Base-by-base conservation (phyloP, 2,797 vertebrate species). In the Aldrovandia affinis region DNA sequence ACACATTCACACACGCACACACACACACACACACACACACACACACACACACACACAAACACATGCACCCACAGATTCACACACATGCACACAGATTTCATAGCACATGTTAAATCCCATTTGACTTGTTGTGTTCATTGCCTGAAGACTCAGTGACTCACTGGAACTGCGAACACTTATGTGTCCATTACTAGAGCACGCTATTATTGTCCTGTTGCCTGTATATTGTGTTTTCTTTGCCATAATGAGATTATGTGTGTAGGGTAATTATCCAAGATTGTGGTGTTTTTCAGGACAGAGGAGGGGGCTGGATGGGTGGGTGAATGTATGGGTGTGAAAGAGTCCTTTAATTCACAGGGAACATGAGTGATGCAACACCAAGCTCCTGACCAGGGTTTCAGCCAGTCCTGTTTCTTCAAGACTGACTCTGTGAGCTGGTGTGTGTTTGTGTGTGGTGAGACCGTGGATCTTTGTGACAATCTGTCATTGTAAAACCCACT, bases 401-500 rank as follows among this genome's bases (percentile, higher is more conserved):
- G 33, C 4, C 63, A 65, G 2, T 57, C 2, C 10, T 5, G 61
- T 30, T 65, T 65, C 22, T 15, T 42, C 15, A 33, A 8, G 63
- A 28, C 28, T 68, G 7, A 30, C 9, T 36, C 15, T 42, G 2
- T 73, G 68, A 73, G 68, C 33, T 22, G 68, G 4, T 18, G 6
- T 3, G 10, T 70, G 12, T 18, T 5, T 68, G 28, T 20, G 4
- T 2, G 12, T 30, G 63, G 30, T 30, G 28, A 73, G 14, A 42
- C 36, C 9, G 36, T 42, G 68, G 15, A 22, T 68, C 63, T 30
- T 1, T 4, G 57, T 20, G 90, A 92, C 89, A 90, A 80, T 80
- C 20, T 54, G 28, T 44, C 6, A 9, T 55, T 3, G 54, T 36
- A 68, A 59, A 78, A 73, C 70, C n/a, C 36, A 52, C 55, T 55